A percentile compares a stretch with the other conserved stretches of the same genome.
Conservation (phyloP, 2,888 invertebrate species). For the Drosophila meridionalis region DNA sequence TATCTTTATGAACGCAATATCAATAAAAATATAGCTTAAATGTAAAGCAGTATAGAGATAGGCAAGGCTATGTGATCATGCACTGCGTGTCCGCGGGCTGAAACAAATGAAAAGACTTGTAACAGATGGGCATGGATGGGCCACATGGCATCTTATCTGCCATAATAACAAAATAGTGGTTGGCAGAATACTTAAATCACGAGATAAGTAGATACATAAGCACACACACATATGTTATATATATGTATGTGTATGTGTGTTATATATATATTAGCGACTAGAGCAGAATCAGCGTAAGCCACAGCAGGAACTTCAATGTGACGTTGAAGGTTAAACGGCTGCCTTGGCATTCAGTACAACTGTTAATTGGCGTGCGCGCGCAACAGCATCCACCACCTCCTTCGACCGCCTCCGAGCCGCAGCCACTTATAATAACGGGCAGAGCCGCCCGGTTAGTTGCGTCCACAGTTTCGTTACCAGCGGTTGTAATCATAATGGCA, state of each 20-base stretch:
- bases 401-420: conserved; percentile 1
- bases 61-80: not conserved
- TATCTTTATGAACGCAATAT: conserved; percentile 17
- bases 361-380: conserved; percentile 63
- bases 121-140: not conserved
- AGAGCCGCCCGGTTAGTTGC: conserved; percentile 18
- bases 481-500: conserved; percentile 33
- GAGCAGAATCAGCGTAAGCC: conserved; percentile 4
- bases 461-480: conserved; percentile 14
- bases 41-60: not conserved
- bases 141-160: conserved; percentile 26
- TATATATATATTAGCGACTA: not conserved
- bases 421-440: conserved; percentile 18
- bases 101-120: not conserved
- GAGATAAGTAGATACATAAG: conserved; percentile 27
- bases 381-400: conserved; percentile 44
- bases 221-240: not conserved
- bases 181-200: conserved; percentile 19
- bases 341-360: conserved; percentile 35
- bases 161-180: not conserved
- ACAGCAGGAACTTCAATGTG: conserved; percentile 54
- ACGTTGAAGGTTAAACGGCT: conserved; percentile 66
- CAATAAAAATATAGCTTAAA: not conserved
- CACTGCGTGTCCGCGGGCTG: not conserved
- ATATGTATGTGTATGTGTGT: not conserved